Conservation (phyloP, 2,113 vertebrate species). For the Limanda limanda region DNA sequence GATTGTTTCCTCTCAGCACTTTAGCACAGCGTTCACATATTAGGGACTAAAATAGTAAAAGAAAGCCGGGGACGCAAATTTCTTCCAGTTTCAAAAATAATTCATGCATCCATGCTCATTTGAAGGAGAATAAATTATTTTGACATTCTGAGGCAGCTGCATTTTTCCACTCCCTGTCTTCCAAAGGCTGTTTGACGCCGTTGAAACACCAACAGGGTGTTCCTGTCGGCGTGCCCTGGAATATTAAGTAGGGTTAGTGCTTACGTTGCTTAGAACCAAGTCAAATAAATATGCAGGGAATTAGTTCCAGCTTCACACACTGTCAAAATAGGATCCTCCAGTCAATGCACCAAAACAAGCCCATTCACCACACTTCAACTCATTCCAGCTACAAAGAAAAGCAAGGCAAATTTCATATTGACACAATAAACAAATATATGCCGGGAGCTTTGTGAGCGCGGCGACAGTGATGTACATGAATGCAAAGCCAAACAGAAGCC, state of each 20-base stretch:
- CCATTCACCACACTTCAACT: constrained; percentile 71
- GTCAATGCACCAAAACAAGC: constrained; percentile 74
- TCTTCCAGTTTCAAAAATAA: constrained; percentile 25
- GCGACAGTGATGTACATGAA: constrained; percentile 30
- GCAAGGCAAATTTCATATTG: constrained; percentile 65
- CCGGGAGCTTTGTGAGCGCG: constrained; percentile 36
- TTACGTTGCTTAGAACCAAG: constrained; percentile 64
- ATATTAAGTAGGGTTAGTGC: constrained; percentile 69
- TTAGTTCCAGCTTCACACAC: constrained; percentile 74
- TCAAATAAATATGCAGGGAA: constrained; percentile 80
- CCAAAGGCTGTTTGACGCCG: constrained; percentile 37
- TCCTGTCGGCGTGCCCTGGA: constrained; percentile 47
- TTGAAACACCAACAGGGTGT: constrained; percentile 32
- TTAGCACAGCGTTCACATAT: constrained; percentile 15
- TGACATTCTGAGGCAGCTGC: constrained; percentile 30
- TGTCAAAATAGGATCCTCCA: constrained; percentile 70
- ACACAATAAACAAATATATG: constrained; percentile 61
- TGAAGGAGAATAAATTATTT: constrained; percentile 52
- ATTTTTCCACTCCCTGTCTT: constrained; percentile 46
- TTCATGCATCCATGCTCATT: constrained; percentile 19
- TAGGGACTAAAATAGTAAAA: constrained; percentile 47
- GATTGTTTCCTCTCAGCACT: constrained; percentile 34
- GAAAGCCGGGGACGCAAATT: constrained; percentile 38
- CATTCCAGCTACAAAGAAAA: constrained; percentile 47
- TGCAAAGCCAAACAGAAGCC: constrained; percentile 40